A percentile compares a stretch with the other conserved stretches of the same genome.
Evolutionary conservation across 2,888 invertebrate genomes (phyloP).

Genomic region (Caenorhabditis virilis): DNA sequence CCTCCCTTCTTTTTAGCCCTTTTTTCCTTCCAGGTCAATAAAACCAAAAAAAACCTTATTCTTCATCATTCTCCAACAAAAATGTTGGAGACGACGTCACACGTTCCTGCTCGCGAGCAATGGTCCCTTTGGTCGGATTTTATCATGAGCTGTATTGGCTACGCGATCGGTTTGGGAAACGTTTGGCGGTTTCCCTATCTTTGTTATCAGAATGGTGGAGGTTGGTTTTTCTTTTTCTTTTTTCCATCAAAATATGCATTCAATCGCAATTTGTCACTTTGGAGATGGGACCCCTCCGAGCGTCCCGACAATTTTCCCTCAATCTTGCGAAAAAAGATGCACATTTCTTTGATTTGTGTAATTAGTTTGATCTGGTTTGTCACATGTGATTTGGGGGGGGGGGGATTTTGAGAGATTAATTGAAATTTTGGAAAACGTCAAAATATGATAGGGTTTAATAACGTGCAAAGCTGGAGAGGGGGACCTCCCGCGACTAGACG

Average conservation of each 20-base stretch:
- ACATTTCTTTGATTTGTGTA: constrained; percentile 2
- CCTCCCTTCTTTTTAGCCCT: too few relatives aligned
- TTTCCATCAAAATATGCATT: neutral
- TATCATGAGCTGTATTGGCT: constrained; percentile 87
- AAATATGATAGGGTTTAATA: too few relatives aligned
- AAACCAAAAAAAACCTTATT: too few relatives aligned
- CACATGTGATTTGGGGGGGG: neutral
- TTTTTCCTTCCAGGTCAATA: too few relatives aligned
- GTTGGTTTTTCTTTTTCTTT: constrained; percentile 70
- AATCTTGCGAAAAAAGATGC: too few relatives aligned
- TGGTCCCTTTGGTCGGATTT: constrained; percentile 91
- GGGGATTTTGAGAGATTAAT: neutral
- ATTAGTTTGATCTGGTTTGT: neutral
- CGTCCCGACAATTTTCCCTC: too few relatives aligned
- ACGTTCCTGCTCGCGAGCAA: constrained; percentile 75
- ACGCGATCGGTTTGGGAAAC: constrained; percentile 90
- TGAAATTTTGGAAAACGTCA: too few relatives aligned
- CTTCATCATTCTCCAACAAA: too few relatives aligned
- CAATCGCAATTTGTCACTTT: constrained; percentile 11
- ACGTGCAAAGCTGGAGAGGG: too few relatives aligned
- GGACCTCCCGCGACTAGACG: too few relatives aligned
- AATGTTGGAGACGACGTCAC: constrained; percentile 30
- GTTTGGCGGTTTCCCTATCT: constrained; percentile 85
- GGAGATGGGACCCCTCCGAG: too few relatives aligned
- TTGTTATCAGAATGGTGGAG: constrained; percentile 94